Base-by-base conservation (phyloP, 2,888 invertebrate genomes). In the Mimas tiliae region DNA sequence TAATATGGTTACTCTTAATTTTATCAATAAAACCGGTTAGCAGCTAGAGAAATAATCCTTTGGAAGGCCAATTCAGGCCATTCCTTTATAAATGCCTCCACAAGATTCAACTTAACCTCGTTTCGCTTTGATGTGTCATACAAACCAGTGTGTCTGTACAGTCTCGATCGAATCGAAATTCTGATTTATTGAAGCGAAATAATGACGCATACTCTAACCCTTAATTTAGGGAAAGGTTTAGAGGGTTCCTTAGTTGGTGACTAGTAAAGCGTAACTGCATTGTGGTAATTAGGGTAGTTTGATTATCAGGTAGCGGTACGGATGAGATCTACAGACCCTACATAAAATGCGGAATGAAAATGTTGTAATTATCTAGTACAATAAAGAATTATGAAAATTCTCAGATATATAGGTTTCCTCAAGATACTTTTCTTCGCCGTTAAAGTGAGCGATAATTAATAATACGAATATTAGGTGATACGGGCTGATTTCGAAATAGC, bases 41-140 rank as follows among this genome's bases (percentile, higher is more conserved):
- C 0, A 16, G 11, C 51, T 12, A 27, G 51, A 52, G 19, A 52
- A 19, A 52, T 52, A 52, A 34, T 34, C 3, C 34, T 7, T 34
- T n/a, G n/a, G n/a, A n/a, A n/a, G n/a, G n/a, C n/a, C n/a, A n/a
- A n/a, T n/a, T n/a, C n/a, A n/a, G n/a, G n/a, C n/a, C n/a, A n/a
- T n/a, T n/a, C n/a, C n/a, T n/a, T 38, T 58, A 38, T 38, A 38
- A 58, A 58, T 58, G 38, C 55, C 19, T 58, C 38, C 6, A 34
- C 38, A 33, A n/a, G 12, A 19, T 33, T 48, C 19, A 62, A 21
- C n/a, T n/a, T 11, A 47, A 48, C 38, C 21, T 14, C 50, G 19
- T 50, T 42, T 47, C 62, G 14, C 50, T 63, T 50, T 48, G 47
- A 58, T 58, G 38, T 58, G 58, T 58, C 58, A 58, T 58, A 42